Base-by-base conservation (phyloP, 2,888 invertebrate genomes). In the Miltochrista miniata region DNA sequence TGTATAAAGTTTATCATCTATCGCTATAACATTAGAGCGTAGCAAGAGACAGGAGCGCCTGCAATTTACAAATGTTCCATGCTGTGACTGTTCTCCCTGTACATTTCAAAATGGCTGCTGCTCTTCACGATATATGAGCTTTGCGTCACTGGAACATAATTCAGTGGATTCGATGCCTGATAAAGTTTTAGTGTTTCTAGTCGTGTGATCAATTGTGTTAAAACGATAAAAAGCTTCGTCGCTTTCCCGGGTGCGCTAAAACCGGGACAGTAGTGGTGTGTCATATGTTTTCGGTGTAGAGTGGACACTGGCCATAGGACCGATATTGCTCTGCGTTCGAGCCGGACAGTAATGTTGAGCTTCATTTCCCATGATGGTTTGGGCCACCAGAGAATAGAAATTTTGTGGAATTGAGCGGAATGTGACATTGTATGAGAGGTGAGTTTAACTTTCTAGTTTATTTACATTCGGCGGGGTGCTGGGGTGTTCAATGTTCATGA, bases 101-200 rank as follows among this genome's bases (percentile, higher is more conserved):
- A 90, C 92, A 90, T 91, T 92, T 92, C 92, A 92, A 92, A 92
- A 92, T 92, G 92, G 92, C 92, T 92, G 92, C 91, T 91, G 91
- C 87, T 91, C 91, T 88, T 90, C 85, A 87, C 90, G 90, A 91
- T 90, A 90, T 87, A 87, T 90, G 90, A 91, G 92, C 92, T 93
- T 93, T 93, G 92, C 92, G 92, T 92, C 92, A 91, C 92, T 93
- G 90, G 90, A 91, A 90, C 87, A 85, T 87, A 87, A 89, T 87
- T 89, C 85, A 79, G 85, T 87, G 87, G 78, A 85, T 87, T 83
- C 70, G 77, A 79, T 83, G 85, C 77, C 79, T 79, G 80, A 81
- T 79, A 79, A 74, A 76, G 82, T 79, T 83, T 72, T 79, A 76
- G 83, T 82, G 81, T 71, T 81, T 79, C 79, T 83, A 83, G 83